Conservation (phyloP, 2,797 vertebrate genomes). For the Lophius americanus region DNA sequence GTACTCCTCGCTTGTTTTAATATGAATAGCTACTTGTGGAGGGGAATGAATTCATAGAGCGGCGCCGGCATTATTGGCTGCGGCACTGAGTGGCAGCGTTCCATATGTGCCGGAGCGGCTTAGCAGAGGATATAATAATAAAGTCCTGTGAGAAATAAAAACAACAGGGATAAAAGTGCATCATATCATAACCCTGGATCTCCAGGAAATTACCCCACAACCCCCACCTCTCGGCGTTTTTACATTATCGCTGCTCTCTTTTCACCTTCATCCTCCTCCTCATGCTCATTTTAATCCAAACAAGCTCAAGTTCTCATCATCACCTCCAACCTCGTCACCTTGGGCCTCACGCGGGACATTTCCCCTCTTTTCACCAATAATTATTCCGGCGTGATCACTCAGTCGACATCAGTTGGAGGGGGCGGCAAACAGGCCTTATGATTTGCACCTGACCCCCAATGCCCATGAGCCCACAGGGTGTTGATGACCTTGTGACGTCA, state of each 20-base stretch:
- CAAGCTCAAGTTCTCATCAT: conserved; percentile 50
- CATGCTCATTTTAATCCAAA: conserved; percentile 26
- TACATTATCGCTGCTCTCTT: conserved; percentile 25
- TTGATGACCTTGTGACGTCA: too few relatives aligned
- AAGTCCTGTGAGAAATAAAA: conserved; percentile 65
- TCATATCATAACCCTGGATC: conserved; percentile 62
- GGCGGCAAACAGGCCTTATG: too few relatives aligned
- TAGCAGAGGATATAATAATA: conserved; percentile 73
- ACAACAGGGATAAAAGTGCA: conserved; percentile 67
- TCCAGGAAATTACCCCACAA: conserved; percentile 49
- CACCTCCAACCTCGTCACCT: too few relatives aligned
- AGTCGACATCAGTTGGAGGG: too few relatives aligned
- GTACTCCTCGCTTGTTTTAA: conserved; percentile 76
- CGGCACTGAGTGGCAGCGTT: conserved; percentile 73
- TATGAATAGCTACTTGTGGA: conserved; percentile 76
- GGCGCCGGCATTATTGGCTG: conserved; percentile 69
- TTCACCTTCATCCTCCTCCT: conserved; percentile 24
- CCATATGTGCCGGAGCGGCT: conserved; percentile 64
- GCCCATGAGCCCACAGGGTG: too few relatives aligned
- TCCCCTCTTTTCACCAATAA: too few relatives aligned
- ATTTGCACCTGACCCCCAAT: too few relatives aligned
- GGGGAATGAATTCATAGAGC: conserved; percentile 63
- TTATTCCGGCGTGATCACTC: too few relatives aligned
- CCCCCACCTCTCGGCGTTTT: conserved; percentile 22
- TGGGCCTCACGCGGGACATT: too few relatives aligned